Percentiles rank a stretch among this genome's conserved stretches.
These are phyloP conservation scores for Protomyctophum bolini DNA, from an alignment of 2,113 vertebrate species.

Conservation along the genomic window DNA sequence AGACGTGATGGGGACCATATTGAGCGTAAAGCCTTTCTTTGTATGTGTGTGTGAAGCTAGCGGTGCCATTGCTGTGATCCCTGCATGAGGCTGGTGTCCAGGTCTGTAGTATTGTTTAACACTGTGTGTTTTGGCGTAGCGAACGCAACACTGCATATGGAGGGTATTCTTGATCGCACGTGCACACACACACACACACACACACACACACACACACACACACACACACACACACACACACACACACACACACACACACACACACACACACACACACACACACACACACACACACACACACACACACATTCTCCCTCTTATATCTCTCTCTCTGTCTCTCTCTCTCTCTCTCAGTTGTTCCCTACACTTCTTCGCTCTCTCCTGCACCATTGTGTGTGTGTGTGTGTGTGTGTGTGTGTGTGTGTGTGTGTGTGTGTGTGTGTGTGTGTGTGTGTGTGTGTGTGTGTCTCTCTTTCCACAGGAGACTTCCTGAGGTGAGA, in stretches of 20 bases:
- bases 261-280: too few relatives aligned
- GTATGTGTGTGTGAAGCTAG: not conserved
- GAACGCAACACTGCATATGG: constrained; percentile 20
- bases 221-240: not conserved
- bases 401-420: too few relatives aligned
- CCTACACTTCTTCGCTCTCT: too few relatives aligned
- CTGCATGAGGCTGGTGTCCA: constrained; percentile 19
- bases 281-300: not conserved
- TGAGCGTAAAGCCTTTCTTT: constrained; percentile 53
- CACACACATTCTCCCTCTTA: not conserved
- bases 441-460: too few relatives aligned
- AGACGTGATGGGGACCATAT: constrained; percentile 48
- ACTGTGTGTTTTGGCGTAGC: constrained; percentile 51
- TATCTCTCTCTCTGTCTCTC: not conserved
- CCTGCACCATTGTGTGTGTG: too few relatives aligned
- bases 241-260: too few relatives aligned
- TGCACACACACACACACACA: not conserved
- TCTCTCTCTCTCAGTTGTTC: not conserved
- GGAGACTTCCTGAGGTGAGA: constrained; percentile 20
- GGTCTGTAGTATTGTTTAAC: constrained; percentile 45
- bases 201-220: too few relatives aligned
- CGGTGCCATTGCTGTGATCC: constrained; percentile 52
- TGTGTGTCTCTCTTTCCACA: too few relatives aligned
- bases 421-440: too few relatives aligned
- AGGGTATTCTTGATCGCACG: not conserved